These are phyloP conservation scores for Stictonetta naevosa DNA, from an alignment of 2,113 vertebrate genomes.

Conservation along the genomic window DNA sequence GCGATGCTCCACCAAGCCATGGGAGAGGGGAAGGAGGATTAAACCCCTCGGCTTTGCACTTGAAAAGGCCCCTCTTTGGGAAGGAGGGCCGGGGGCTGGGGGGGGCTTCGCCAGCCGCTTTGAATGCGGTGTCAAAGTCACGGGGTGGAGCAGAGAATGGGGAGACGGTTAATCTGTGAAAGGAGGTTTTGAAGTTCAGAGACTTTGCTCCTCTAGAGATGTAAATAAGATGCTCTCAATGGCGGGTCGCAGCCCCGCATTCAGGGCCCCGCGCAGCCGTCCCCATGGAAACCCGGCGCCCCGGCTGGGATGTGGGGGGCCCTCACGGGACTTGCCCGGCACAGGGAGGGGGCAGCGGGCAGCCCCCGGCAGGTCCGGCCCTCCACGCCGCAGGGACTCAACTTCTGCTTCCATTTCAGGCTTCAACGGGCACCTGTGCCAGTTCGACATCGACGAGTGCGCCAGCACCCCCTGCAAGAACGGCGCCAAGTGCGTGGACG, in stretches of 20 bases:
- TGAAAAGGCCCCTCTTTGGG: constrained; percentile 71
- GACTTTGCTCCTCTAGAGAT: constrained; percentile 80
- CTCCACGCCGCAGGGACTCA: accelerated
- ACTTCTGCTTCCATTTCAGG: constrained; percentile 68
- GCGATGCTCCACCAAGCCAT: background rate
- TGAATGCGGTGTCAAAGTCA: constrained; percentile 77
- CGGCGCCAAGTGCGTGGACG: constrained; percentile 91
- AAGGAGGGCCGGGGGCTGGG: constrained; percentile 18
- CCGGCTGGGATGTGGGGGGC: constrained; percentile 67
- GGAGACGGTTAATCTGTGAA: constrained; percentile 73
- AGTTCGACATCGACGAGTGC: constrained; percentile 92
- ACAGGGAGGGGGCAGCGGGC: background rate
- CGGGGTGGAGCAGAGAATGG: constrained; percentile 64
- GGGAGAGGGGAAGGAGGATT: constrained; percentile 47
- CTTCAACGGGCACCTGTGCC: constrained; percentile 90
- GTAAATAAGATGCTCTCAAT: constrained; percentile 80
- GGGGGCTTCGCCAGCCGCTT: constrained; percentile 36
- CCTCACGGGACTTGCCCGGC: background rate
- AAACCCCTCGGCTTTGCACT: constrained; percentile 71
- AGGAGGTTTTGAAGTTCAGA: constrained; percentile 63
- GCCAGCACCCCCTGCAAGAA: constrained; percentile 96
- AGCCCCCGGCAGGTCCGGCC: background rate
- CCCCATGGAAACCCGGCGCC: constrained; percentile 80
- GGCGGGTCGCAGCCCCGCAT: constrained; percentile 66
- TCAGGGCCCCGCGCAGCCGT: constrained; percentile 75